Evolutionary conservation across 2,797 vertebrate species (phyloP).

Genomic region (Falco cherrug): DNA sequence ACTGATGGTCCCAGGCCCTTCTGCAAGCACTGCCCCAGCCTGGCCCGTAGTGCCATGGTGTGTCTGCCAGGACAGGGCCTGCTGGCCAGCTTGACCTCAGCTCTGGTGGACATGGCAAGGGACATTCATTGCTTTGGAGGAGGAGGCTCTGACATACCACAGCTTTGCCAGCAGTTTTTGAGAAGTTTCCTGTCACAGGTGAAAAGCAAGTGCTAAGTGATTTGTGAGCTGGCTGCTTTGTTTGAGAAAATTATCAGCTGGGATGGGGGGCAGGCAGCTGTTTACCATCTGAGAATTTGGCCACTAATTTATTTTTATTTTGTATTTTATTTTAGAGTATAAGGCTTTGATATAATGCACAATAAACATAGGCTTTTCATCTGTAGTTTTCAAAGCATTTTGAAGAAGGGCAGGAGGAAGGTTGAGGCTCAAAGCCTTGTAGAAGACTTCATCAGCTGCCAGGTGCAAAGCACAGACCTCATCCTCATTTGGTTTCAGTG

Average conservation of each 20-base stretch:
- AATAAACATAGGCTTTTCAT: neutral
- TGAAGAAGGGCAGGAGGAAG: neutral
- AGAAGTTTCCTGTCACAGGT: neutral
- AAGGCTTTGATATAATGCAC: neutral
- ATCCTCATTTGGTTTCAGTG: neutral
- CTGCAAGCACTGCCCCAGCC: neutral
- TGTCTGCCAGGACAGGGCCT: neutral
- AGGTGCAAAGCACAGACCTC: neutral
- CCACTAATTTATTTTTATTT: neutral
- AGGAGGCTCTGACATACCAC: neutral
- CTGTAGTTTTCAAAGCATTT: neutral
- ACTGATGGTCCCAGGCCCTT: neutral
- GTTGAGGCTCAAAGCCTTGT: neutral
- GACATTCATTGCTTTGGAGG: neutral
- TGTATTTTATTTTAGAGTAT: neutral
- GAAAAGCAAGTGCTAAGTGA: neutral
- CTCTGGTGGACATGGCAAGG: neutral
- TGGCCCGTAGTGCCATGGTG: accelerated
- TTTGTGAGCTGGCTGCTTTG: neutral
- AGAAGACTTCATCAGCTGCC: neutral
- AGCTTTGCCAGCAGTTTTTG: neutral
- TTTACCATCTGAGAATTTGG: neutral
- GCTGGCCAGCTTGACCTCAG: accelerated
- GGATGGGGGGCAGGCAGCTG: neutral
- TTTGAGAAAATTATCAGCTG: neutral